A percentile compares a stretch with the other conserved stretches of the same genome.
Evolutionary conservation across 2,888 invertebrate species (phyloP).

Genomic region (Ctenicera cuprea): DNA sequence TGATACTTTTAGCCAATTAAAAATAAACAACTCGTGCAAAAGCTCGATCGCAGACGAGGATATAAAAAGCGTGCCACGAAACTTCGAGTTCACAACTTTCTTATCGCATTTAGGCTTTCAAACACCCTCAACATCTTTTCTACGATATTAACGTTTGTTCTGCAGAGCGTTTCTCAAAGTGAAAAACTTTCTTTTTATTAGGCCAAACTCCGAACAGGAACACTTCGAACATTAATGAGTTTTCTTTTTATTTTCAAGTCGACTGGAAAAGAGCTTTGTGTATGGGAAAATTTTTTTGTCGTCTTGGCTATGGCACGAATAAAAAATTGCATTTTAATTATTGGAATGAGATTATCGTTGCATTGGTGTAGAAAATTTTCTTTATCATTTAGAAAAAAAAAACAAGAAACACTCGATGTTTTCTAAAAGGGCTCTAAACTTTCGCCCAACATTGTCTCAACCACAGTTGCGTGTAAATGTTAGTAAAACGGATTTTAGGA

Average conservation of each 20-base stretch:
- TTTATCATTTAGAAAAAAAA: too few relatives aligned
- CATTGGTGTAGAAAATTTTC: too few relatives aligned
- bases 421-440: too few relatives aligned
- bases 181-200: constrained; percentile 24
- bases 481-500: not conserved
- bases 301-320: too few relatives aligned
- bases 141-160: constrained; percentile 23
- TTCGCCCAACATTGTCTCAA: not conserved
- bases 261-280: not conserved
- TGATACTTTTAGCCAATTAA: not conserved
- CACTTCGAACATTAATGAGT: constrained; percentile 7
- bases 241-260: constrained; percentile 13
- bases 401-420: not conserved
- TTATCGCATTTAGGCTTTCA: constrained; percentile 18
- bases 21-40: not conserved
- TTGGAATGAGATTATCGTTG: too few relatives aligned
- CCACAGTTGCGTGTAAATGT: not conserved
- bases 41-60: not conserved
- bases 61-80: constrained; percentile 1
- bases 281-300: not conserved
- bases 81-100: constrained; percentile 3
- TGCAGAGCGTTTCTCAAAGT: constrained; percentile 3
- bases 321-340: too few relatives aligned
- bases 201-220: constrained; percentile 13
- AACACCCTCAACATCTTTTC: constrained; percentile 18